A percentile compares a stretch with the other conserved stretches of the same genome.
These are phyloP conservation scores for Labrus mixtus DNA, from an alignment of 2,113 vertebrate genomes.

Conservation along the genomic window DNA sequence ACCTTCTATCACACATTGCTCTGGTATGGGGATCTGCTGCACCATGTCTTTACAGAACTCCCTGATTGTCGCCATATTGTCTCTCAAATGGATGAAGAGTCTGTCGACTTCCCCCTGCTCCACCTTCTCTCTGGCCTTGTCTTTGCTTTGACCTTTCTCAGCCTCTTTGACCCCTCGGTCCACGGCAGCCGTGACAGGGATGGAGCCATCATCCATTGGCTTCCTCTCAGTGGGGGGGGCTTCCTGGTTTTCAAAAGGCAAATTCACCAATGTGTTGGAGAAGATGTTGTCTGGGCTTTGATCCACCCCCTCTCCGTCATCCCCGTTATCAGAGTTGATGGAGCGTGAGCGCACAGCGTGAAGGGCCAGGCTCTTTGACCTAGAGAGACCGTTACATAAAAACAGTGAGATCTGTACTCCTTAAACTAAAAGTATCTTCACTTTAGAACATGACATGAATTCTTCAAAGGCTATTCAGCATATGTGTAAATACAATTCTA, in stretches of 20 bases:
- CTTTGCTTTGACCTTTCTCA: conserved; percentile 50
- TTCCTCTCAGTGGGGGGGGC: conserved; percentile 38
- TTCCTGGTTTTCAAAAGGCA: conserved; percentile 57
- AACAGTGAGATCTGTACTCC: not conserved
- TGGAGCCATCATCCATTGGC: conserved; percentile 26
- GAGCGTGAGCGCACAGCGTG: conserved; percentile 80
- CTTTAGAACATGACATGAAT: too few relatives aligned
- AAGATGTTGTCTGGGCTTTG: conserved; percentile 75
- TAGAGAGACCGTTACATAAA: conserved; percentile 56
- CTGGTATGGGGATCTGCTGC: conserved; percentile 89
- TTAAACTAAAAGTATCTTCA: too few relatives aligned
- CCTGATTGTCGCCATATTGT: conserved; percentile 89
- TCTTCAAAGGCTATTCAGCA: too few relatives aligned
- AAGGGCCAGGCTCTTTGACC: conserved; percentile 92
- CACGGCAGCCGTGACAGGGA: not conserved
- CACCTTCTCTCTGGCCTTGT: conserved; percentile 35
- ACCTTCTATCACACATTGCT: conserved; percentile 96
- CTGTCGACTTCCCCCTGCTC: conserved; percentile 81
- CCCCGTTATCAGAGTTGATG: conserved; percentile 79
- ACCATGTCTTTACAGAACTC: conserved; percentile 86
- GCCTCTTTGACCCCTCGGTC: conserved; percentile 48
- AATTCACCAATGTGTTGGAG: conserved; percentile 76
- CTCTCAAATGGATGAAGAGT: conserved; percentile 90
- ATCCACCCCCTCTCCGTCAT: conserved; percentile 76
- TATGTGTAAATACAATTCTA: too few relatives aligned